These are phyloP conservation scores for Saccopteryx leptura DNA, from an alignment of 2,113 vertebrate genomes.

Conservation along the genomic window DNA sequence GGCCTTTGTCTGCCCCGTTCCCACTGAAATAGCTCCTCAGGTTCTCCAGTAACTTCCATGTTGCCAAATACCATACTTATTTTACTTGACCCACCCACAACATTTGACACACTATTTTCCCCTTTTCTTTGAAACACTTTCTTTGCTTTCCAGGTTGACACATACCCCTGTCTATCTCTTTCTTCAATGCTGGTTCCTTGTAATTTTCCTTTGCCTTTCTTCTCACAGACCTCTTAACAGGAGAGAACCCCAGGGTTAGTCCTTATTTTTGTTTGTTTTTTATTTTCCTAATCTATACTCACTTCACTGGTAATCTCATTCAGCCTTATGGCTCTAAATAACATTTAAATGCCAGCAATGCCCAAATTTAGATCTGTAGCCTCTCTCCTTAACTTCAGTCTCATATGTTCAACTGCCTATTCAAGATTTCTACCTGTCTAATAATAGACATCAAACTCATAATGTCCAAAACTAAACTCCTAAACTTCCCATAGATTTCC, in stretches of 20 bases:
- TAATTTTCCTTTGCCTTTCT: constrained; percentile 29
- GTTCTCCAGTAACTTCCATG: not conserved
- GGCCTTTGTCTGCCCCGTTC: not conserved
- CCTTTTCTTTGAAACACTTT: constrained; percentile 2
- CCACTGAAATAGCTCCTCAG: not conserved
- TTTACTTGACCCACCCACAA: not conserved
- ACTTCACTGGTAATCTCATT: not conserved
- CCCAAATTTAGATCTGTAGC: not conserved
- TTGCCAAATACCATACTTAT: not conserved
- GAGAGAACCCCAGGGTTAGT: not conserved
- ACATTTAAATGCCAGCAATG: not conserved
- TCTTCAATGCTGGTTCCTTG: not conserved
- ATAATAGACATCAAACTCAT: not conserved
- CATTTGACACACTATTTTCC: not conserved
- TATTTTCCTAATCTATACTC: not conserved
- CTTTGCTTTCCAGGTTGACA: not conserved
- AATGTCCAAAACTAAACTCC: not conserved
- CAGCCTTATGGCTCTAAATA: not conserved
- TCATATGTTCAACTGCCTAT: not conserved
- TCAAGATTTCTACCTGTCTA: not conserved
- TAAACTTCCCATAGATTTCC: not conserved
- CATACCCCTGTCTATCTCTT: not conserved
- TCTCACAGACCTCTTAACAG: not conserved
- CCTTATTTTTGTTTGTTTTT: constrained; percentile 5
- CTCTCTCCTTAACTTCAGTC: not conserved